These are phyloP conservation scores for Pogona vitticeps DNA, from an alignment of 2,113 vertebrate species.

Conservation along the genomic window DNA sequence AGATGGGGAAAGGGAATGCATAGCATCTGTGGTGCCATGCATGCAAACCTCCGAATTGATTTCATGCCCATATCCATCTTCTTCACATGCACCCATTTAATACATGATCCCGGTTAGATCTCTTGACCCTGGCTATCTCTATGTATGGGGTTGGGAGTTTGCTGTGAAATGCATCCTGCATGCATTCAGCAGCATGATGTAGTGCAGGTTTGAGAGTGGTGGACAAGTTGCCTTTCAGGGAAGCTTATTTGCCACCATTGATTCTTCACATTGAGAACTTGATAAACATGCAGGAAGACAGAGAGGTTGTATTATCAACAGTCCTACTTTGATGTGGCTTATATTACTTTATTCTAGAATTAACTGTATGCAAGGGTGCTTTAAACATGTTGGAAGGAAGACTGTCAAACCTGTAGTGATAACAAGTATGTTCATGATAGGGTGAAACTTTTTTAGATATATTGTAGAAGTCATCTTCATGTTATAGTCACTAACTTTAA, in stretches of 20 bases:
- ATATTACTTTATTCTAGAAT: background rate
- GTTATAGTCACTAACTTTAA: too few species aligned
- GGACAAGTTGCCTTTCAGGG: background rate
- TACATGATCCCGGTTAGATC: too few species aligned
- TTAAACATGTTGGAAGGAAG: background rate
- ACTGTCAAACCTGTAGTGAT: background rate
- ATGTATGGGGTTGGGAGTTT: background rate
- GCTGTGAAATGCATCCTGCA: background rate
- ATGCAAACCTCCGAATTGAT: too few species aligned
- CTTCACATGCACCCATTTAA: too few species aligned
- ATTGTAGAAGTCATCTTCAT: too few species aligned
- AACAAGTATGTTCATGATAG: too few species aligned
- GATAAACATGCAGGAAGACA: background rate
- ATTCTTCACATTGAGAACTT: background rate
- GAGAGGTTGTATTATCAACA: too few species aligned
- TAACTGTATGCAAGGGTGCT: background rate
- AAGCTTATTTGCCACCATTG: background rate
- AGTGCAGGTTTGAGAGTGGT: background rate
- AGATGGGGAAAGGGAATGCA: too few species aligned
- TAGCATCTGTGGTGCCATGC: too few species aligned
- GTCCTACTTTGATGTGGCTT: background rate
- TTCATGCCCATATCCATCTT: too few species aligned
- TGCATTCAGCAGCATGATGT: background rate
- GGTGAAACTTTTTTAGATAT: too few species aligned
- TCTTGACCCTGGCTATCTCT: background rate